Evolutionary conservation across 2,797 vertebrate species (phyloP).

Genomic region (Pangasius krempfi): DNA sequence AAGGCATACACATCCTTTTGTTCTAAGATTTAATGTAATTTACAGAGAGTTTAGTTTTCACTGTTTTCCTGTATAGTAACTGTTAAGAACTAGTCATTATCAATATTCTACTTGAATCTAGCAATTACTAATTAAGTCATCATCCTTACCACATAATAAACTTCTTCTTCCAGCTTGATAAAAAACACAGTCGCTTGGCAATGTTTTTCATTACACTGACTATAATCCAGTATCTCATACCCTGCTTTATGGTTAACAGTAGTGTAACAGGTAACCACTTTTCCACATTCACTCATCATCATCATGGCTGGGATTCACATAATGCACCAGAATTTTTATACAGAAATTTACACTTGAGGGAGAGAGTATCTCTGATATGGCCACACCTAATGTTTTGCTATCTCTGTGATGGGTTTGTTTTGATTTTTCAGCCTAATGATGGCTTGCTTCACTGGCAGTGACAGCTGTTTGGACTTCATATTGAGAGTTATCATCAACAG

Average conservation of each 20-base stretch:
- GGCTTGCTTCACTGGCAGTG: background rate
- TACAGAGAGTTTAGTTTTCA: background rate
- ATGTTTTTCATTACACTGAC: too few species aligned
- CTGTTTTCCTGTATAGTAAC: background rate
- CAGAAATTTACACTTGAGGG: too few species aligned
- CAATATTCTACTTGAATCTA: slow-evolving; percentile 1
- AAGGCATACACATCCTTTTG: background rate
- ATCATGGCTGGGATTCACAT: background rate
- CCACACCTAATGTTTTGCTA: too few species aligned
- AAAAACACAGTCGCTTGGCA: too few species aligned
- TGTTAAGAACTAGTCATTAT: background rate
- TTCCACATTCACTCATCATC: background rate
- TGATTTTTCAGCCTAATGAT: background rate
- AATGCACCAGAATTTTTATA: background rate
- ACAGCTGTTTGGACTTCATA: background rate
- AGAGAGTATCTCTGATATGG: too few species aligned
- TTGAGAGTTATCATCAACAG: background rate
- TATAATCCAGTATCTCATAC: too few species aligned
- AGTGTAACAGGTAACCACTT: too few species aligned
- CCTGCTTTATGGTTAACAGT: background rate
- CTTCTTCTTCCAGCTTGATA: too few species aligned
- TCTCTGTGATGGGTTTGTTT: too few species aligned
- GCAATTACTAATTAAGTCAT: background rate
- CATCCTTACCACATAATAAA: too few species aligned
- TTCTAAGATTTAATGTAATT: background rate